Conservation (phyloP, 92 coral and sea anemone genomes). For the Phenganax marumi region DNA sequence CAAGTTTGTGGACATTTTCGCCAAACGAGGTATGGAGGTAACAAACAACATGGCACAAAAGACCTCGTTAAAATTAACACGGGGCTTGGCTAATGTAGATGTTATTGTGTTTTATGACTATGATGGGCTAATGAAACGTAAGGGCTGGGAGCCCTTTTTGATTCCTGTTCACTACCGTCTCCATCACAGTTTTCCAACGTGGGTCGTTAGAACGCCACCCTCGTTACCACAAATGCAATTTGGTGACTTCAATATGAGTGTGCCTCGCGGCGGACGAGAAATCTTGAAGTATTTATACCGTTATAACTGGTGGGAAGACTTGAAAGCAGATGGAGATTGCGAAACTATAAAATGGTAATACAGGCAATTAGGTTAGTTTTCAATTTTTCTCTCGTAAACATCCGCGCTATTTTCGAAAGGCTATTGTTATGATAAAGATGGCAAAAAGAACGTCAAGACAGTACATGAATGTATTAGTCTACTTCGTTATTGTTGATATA, state of each 20-base stretch:
- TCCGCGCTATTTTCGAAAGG: too few relatives aligned
- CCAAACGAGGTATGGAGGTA: slow-evolving; percentile 38
- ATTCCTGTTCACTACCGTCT: slow-evolving; percentile 61
- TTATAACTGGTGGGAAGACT: slow-evolving; percentile 78
- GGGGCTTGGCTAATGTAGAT: slow-evolving; percentile 53
- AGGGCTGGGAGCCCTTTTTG: slow-evolving; percentile 71
- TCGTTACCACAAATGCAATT: slow-evolving; percentile 61
- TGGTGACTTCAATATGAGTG: slow-evolving; percentile 66
- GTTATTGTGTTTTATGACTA: slow-evolving; percentile 66
- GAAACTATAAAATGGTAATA: slow-evolving; percentile 15
- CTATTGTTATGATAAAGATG: too few relatives aligned
- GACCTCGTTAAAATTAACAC: slow-evolving; percentile 8
- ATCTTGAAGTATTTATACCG: slow-evolving; percentile 75
- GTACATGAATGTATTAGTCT: too few relatives aligned
- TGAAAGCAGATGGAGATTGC: slow-evolving; percentile 45
- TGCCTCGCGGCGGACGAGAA: slow-evolving; percentile 78
- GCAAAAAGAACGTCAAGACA: too few relatives aligned
- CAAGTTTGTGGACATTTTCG: slow-evolving; percentile 45
- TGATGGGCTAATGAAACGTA: slow-evolving; percentile 69
- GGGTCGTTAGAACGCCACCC: slow-evolving; percentile 68
- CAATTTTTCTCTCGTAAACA: neutral
- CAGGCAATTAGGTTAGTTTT: neutral
- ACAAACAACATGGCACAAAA: slow-evolving; percentile 39
- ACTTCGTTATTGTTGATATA: too few relatives aligned
- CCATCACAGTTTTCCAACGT: slow-evolving; percentile 71